Evolutionary conservation across 2,113 vertebrate species (phyloP), one percentile per base, ranked within the genome.

Genomic region (Indicator indicator): DNA sequence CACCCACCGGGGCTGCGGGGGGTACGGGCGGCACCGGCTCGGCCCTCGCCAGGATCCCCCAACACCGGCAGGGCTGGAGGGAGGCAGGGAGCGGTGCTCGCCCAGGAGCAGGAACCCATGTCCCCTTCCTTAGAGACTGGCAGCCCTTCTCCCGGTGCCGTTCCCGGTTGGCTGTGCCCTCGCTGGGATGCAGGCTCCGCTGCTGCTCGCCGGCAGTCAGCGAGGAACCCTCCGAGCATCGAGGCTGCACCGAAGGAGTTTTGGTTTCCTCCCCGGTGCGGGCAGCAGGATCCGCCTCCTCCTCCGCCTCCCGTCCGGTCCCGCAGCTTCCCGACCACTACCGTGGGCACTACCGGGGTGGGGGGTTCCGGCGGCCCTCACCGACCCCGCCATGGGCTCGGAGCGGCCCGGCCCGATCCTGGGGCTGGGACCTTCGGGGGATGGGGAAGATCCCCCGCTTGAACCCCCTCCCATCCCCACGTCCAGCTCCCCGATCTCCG

Each of bases 281-380:
- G 55, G 64, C 52, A 58, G 69, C 85, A 80, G 82, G 88, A 91
- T 89, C 78, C 90, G 20, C 85, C 93, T 50, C 93, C 88, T 60
- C 64, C 88, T 69, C 52, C 64, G 54, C 67, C 86, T 67, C 60
- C 62, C 14, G 26, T 58, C 65, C 60, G 62, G 60, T 84, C 79
- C 74, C 9, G 48, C 62, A 55, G 79, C 87, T 83, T 78, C 65
- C 94, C 46, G 55, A 65, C 71, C 71, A 36, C 59, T 84, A 56
- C 58, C 85, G 18, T 12, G 67, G 85, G 54, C 52, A 52, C 50
- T 52, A 52, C 80, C 65, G 32, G 76, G 16, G 27, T n/a, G 77
- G 50, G 64, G 30, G 38, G 54, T 55, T 55, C 46, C 32, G 36
- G 69, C 58, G 30, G 19, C 36, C 28, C 64, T 44, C 64, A 9